Conservation (phyloP, 1,140 invertebrate genomes). For the Phymorhynchus buccinoides region DNA sequence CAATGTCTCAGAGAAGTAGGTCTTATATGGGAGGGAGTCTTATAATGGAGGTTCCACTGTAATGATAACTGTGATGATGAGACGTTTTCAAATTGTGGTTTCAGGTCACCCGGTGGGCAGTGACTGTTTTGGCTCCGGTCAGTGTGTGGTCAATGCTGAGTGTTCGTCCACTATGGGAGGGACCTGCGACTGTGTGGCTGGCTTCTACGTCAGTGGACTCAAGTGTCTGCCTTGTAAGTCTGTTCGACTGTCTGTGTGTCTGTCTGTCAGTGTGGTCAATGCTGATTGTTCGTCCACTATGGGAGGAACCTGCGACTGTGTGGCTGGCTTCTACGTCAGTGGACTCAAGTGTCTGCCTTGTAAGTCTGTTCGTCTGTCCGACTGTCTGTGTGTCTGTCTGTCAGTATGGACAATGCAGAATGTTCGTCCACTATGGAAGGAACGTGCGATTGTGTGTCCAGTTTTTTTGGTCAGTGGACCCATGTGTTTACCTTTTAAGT, state of each 20-base stretch:
- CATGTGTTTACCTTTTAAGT: slow-evolving; percentile 34
- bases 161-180: slow-evolving; percentile 46
- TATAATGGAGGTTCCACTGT: too few species aligned
- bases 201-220: slow-evolving; percentile 36
- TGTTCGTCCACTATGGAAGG: slow-evolving; percentile 45
- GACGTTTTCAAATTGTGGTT: too few species aligned
- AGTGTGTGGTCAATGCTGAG: slow-evolving; percentile 43
- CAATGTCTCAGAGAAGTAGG: too few species aligned
- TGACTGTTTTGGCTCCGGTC: slow-evolving; percentile 42
- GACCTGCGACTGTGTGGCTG: slow-evolving; percentile 39
- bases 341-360: slow-evolving; percentile 32
- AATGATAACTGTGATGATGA: too few species aligned
- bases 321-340: slow-evolving; percentile 36
- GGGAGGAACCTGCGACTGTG: slow-evolving; percentile 43
- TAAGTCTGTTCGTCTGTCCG: slow-evolving; percentile 2
- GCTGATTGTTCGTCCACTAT: slow-evolving; percentile 44
- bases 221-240: slow-evolving; percentile 36
- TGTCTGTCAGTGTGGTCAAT: slow-evolving; percentile 37
- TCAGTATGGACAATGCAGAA: slow-evolving; percentile 37
- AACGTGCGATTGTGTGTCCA: slow-evolving; percentile 38
- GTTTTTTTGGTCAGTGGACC: slow-evolving; percentile 38
- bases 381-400: too few species aligned
- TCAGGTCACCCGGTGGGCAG: slow-evolving; percentile 37
- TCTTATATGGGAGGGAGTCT: too few species aligned
- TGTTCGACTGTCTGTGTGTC: not conserved